phyloP scores from a whole-genome alignment of 2,888 invertebrate species.

The Caenorhabditis japonica region DNA sequence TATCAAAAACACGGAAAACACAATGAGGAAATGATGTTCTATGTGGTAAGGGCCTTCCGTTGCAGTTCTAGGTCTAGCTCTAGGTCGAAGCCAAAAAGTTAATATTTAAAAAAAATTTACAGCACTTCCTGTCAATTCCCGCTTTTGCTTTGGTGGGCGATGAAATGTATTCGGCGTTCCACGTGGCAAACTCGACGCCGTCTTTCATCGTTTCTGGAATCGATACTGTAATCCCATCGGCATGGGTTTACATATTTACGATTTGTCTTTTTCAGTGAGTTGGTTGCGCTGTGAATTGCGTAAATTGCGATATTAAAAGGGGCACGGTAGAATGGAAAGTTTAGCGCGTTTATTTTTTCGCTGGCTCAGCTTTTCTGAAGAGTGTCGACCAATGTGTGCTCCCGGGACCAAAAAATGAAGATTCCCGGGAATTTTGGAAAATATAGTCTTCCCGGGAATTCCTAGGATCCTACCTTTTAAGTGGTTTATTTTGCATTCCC shows the following conservation, averaged over 20 bases:
- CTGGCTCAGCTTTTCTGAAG: too few relatives aligned
- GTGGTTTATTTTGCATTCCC: too few relatives aligned
- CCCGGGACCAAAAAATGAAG: too few relatives aligned
- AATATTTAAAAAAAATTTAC: neutral
- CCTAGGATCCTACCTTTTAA: too few relatives aligned
- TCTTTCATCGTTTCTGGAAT: constrained; percentile 78
- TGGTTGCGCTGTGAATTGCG: neutral
- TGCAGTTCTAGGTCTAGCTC: too few relatives aligned
- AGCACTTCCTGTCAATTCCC: constrained; percentile 91
- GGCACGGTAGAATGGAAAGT: too few relatives aligned
- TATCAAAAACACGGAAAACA: constrained; percentile 84
- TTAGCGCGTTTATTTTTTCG: too few relatives aligned
- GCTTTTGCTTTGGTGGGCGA: constrained; percentile 86
- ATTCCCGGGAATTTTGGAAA: too few relatives aligned
- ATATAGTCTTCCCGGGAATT: too few relatives aligned
- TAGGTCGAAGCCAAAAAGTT: neutral
- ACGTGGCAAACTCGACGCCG: constrained; percentile 82
- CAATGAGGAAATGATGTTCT: constrained; percentile 73
- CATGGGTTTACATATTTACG: constrained; percentile 80
- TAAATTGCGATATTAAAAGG: too few relatives aligned
- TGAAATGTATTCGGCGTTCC: constrained; percentile 86
- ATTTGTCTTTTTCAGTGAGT: constrained; percentile 65
- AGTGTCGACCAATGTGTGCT: too few relatives aligned
- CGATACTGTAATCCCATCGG: constrained; percentile 81
- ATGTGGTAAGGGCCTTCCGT: constrained; percentile 61